Evolutionary conservation across 92 coral and sea anemone species (phyloP), one percentile per base, ranked within the genome.

Genomic region (Montipora capitata): DNA sequence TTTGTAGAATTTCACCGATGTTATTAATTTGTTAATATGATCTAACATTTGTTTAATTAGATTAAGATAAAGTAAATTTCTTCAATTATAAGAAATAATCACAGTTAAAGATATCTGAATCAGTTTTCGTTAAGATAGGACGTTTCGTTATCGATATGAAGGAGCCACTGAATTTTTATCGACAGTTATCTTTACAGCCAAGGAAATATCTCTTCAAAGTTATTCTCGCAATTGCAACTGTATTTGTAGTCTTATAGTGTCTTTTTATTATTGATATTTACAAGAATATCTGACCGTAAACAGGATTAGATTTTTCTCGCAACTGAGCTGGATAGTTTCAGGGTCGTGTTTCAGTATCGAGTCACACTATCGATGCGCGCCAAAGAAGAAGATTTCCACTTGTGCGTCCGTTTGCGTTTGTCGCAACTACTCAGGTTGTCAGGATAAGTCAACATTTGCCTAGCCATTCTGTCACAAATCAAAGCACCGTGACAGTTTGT

Each of bases 391-490:
- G n/a, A 58, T 48, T 68, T 43, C 38, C 39, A 18, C 51, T 13
- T 80, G 2, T 40, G 62, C 43, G 44, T 78, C 42, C 16, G 35
- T 44, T 80, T 44, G 13, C 56, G 54, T 40, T 72, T 43, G 27
- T n/a, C 38, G 51, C 77, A 3, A 11, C 42, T 68, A 69, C 52
- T 81, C 44, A 56, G 52, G 54, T 81, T 68, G 42, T 52, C 52
- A 62, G 70, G 67, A 49, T 81, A 44, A 68, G 76, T n/a, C 52
- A 81, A 81, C 66, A 68, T 68, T 81, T 68, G 85, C 40, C 68
- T 68, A 68, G 85, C 70, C 40, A 51, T 51, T 79, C 85, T 52
- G 76, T 52, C 85, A 68, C 14, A 66, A 69, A 68, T 68, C 85
- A 81, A 81, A 68, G 76, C 52, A n/a, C 5, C 43, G 2, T 45